phyloP scores from a whole-genome alignment of 2,797 vertebrate genomes.

The Gymnoscopelus braueri region DNA sequence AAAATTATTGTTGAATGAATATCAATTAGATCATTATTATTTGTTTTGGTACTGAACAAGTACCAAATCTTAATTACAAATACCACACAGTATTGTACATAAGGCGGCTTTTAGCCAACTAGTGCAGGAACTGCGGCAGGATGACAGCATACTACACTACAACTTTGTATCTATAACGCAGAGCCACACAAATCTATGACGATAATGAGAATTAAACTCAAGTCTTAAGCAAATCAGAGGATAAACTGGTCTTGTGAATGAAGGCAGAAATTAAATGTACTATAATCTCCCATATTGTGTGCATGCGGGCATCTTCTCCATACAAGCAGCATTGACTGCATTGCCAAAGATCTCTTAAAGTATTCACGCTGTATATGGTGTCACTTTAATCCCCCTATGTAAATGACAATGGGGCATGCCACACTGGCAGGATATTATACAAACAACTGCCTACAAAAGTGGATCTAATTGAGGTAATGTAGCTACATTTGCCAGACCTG shows the following conservation, averaged over 20 bases:
- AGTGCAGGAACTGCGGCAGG: background rate
- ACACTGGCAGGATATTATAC: background rate
- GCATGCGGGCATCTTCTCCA: background rate
- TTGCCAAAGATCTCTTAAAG: constrained; percentile 1
- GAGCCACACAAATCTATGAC: constrained; percentile 42
- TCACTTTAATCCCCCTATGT: background rate
- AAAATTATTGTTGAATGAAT: too few species aligned
- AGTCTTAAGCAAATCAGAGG: background rate
- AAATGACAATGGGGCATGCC: background rate
- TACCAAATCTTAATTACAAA: too few species aligned
- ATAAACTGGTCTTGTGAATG: background rate
- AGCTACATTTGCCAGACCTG: background rate
- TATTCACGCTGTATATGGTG: background rate
- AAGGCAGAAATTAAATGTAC: background rate
- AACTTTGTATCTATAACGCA: constrained; percentile 32
- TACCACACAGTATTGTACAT: too few species aligned
- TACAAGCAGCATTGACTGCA: background rate
- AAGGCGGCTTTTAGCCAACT: too few species aligned
- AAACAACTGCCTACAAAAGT: background rate
- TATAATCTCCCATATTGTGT: constrained; percentile 4
- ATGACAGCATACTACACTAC: constrained; percentile 25
- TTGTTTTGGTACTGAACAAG: too few species aligned
- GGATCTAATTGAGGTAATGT: background rate
- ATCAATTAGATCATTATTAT: too few species aligned
- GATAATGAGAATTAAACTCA: constrained; percentile 34